A percentile compares a stretch with the other conserved stretches of the same genome.
Evolutionary conservation across 2,888 invertebrate species (phyloP).

Genomic region (Drosophila colorata): DNA sequence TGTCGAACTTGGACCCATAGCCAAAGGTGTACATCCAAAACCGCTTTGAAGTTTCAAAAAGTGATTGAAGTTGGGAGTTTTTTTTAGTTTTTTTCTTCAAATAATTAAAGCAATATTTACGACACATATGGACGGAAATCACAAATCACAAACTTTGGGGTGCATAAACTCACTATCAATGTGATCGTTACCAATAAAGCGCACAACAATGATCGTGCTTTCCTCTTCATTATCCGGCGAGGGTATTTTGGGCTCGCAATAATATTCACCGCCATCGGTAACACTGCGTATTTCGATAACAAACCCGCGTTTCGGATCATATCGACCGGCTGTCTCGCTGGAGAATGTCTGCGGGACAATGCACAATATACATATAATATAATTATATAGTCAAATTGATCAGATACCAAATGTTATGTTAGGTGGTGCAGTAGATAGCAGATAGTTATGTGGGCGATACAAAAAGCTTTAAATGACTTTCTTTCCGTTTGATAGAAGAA

Average conservation of each 20-base stretch:
- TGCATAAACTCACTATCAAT: slow-evolving; percentile 85
- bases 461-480: no score
- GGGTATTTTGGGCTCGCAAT: slow-evolving; percentile 81
- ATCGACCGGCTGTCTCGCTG: slow-evolving; percentile 80
- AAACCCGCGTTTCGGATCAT: slow-evolving; percentile 83
- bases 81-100: slow-evolving; percentile 22
- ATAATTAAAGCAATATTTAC: slow-evolving; percentile 75
- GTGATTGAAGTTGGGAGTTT: slow-evolving; percentile 18
- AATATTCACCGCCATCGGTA: slow-evolving; percentile 81
- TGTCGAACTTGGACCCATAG: slow-evolving; percentile 34
- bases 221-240: slow-evolving; percentile 79
- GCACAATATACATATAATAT: slow-evolving; percentile 17
- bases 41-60: slow-evolving; percentile 37
- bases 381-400: slow-evolving; percentile 1
- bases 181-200: slow-evolving; percentile 83
- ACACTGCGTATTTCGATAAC: slow-evolving; percentile 82
- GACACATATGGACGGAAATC: slow-evolving; percentile 80
- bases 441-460: background rate
- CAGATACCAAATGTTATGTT: slow-evolving; percentile 4
- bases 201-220: slow-evolving; percentile 62
- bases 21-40: slow-evolving; percentile 51
- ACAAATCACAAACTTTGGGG: slow-evolving; percentile 85
- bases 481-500: slow-evolving; percentile 9
- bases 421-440: slow-evolving; percentile 9
- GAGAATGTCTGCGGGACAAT: slow-evolving; percentile 74